Conservation (phyloP, 2,113 vertebrate genomes). For the Pagrus major region DNA sequence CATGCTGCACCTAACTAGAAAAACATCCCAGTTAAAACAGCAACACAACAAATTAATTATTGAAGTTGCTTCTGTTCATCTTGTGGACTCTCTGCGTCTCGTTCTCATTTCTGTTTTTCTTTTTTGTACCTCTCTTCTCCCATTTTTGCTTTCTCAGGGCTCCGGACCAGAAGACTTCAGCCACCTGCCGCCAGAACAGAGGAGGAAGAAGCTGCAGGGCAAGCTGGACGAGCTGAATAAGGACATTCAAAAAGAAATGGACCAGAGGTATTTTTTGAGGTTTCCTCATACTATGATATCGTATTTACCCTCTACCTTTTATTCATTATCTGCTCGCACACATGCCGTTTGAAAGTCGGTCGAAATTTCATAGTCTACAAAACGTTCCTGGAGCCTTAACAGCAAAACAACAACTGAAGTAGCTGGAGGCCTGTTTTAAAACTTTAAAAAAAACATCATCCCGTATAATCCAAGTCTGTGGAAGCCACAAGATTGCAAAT, state of each 20-base stretch:
- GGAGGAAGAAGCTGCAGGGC: slow-evolving; percentile 96
- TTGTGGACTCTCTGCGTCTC: neutral
- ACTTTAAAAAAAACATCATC: too few relatives aligned
- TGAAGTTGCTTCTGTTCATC: neutral
- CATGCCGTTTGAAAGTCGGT: too few relatives aligned
- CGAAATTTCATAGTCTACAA: too few relatives aligned
- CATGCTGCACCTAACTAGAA: slow-evolving; percentile 58
- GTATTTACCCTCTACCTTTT: too few relatives aligned
- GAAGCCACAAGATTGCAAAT: too few relatives aligned
- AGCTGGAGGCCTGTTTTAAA: too few relatives aligned
- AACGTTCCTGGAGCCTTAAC: too few relatives aligned
- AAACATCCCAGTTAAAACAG: neutral
- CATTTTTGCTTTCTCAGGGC: slow-evolving; percentile 82
- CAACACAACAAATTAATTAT: neutral
- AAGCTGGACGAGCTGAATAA: slow-evolving; percentile 95
- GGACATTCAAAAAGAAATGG: slow-evolving; percentile 96
- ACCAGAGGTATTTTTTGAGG: slow-evolving; percentile 92
- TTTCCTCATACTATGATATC: too few relatives aligned
- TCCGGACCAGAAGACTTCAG: slow-evolving; percentile 97
- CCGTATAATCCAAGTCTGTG: too few relatives aligned
- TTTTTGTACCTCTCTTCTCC: slow-evolving; percentile 1
- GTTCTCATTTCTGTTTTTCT: neutral
- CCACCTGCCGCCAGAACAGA: slow-evolving; percentile 96
- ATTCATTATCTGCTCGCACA: too few relatives aligned
- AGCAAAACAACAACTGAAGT: too few relatives aligned